Base-by-base conservation (phyloP, 2,113 vertebrate species). In the Zootoca vivipara region DNA sequence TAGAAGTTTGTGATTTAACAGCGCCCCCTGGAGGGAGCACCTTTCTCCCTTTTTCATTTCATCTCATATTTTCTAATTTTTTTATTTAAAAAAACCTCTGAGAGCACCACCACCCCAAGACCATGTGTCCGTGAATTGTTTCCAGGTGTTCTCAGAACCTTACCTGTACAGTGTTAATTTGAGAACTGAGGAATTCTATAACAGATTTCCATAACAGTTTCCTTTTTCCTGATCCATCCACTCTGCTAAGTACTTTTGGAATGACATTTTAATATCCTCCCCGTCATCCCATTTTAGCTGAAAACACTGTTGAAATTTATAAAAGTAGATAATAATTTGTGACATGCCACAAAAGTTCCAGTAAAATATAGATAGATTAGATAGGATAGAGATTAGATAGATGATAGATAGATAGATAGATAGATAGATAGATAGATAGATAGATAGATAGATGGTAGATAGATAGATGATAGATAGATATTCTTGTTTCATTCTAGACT, bases 131-230 rank as follows among this genome's bases (percentile, higher is more conserved):
- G 46, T 3, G 46, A 52, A 52, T 52, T 52, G 46, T 24, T 78
- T 67, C 83, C 73, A 70, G 89, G 87, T 89, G 8, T 87, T 75
- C 85, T 70, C 85, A 74, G 86, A 84, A 70, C 38, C 80, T 92
- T 82, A 69, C 89, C 91, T 73, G 91, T 89, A 83, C 86, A 22
- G 62, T 78, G 46, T 89, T 10, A 92, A 83, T 91, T 94, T 82
- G 95, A 93, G 87, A 92, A 92, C 93, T 70, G 94, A 62, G 94
- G 92, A 94, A 91, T 87, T 96, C 96, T 89, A 87, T 90, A 97
- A 92, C 93, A 97, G 97, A 96, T 97, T 96, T 96, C 95, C 40
- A 87, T 67, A 91, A 90, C 85, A 90, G 24, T 92, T 73, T 88
- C 6, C 84, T 94, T 89, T 93, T 88, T 91, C 95, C 93, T 42